A percentile compares a stretch with the other conserved stretches of the same genome.
phyloP scores from a whole-genome alignment of 2,113 vertebrate species.

The Cryptomyrus ogoouensis region DNA sequence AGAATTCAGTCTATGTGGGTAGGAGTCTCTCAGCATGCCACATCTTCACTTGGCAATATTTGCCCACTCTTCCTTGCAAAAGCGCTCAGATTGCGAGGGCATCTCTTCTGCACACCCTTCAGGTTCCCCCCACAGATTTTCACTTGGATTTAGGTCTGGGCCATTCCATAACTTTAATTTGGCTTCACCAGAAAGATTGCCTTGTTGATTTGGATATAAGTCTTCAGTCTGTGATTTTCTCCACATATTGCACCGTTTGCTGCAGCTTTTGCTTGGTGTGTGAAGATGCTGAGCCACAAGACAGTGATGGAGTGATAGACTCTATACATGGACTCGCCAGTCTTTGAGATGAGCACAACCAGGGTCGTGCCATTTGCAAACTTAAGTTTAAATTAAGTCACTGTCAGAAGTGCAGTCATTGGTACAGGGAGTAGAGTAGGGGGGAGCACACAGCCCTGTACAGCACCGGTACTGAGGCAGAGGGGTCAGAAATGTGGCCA shows the following conservation, averaged over 20 bases:
- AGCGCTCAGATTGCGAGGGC: too few relatives aligned
- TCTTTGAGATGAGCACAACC: neutral
- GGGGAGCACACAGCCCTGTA: neutral
- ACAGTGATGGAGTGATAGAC: neutral
- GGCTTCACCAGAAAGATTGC: too few relatives aligned
- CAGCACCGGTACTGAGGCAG: too few relatives aligned
- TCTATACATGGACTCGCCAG: neutral
- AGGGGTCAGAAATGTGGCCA: neutral
- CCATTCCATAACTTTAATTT: too few relatives aligned
- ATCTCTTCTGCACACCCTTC: too few relatives aligned
- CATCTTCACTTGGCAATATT: too few relatives aligned
- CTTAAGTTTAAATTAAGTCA: neutral
- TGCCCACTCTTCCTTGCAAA: too few relatives aligned
- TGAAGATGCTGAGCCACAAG: neutral
- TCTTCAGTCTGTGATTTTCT: neutral
- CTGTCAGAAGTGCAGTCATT: neutral
- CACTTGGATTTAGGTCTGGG: too few relatives aligned
- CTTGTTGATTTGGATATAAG: too few relatives aligned
- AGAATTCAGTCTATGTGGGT: too few relatives aligned
- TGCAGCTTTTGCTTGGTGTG: neutral
- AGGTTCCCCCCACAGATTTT: too few relatives aligned
- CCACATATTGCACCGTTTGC: neutral
- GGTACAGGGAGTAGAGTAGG: neutral
- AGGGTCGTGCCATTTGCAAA: neutral
- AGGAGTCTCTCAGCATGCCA: too few relatives aligned